Base-by-base conservation (phyloP, 2,797 vertebrate genomes). In the Chaetophractus vellerosus region DNA sequence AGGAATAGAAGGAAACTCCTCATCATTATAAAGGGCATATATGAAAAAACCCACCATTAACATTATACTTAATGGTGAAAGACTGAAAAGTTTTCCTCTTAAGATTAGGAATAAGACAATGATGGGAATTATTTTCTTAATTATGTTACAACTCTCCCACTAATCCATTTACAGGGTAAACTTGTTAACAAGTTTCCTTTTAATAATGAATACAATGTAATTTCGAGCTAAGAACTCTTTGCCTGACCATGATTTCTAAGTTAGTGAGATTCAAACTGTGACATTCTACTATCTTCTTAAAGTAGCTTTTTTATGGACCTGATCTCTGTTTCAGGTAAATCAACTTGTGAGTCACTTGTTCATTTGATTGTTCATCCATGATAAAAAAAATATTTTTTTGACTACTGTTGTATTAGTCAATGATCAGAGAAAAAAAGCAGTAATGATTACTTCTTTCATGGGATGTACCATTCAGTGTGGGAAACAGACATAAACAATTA, bases 301-400 rank as follows among this genome's bases (percentile, higher is more conserved):
- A 90, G 9, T 68, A 55, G 33, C 3, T 41, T 64, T 64, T 63
- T 28, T 59, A 52, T n/a, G 11, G 2, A 76, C 33, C 6, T 55
- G 45, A 16, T 81, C 18, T 69, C 33, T 92, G 55, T 80, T 48
- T 78, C 18, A 71, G 64, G 41, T n/a, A 75, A 38, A 15, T 50
- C 19, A 66, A 41, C 50, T 57, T 76, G 21, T 55, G 16, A 45
- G 82, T 94, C 16, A 78, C 21, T 63, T n/a, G 26, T 82, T 63
- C 26, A 55, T 87, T 76, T 82, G 23, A 90, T 78, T 79, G 36
- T 2, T 81, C 31, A 38, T 45, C 63, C 31, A 63, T 38, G 36
- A 55, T 92, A 89, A 75, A 45, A 55, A 94, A 89, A 75, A 45
- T 45, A 69, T 33, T 59, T 79, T n/a, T 81, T 24, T 66, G 38